phyloP scores from a whole-genome alignment of 2,888 invertebrate species.

The Zygogramma bicolorata region DNA sequence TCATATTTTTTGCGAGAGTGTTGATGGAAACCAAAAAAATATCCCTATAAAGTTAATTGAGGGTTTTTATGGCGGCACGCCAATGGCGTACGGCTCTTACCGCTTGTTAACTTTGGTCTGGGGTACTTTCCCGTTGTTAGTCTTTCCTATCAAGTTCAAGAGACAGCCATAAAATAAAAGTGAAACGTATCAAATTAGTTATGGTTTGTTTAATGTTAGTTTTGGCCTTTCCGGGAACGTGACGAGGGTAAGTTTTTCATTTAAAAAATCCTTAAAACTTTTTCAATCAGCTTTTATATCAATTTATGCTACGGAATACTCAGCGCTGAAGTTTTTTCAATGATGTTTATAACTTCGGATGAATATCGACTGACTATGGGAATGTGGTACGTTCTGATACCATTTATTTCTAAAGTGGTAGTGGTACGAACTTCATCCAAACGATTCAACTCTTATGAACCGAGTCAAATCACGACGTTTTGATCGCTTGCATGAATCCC shows the following conservation, averaged over 20 bases:
- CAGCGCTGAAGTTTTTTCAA: no score
- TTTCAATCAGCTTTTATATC: no score
- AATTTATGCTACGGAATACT: no score
- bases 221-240: not conserved
- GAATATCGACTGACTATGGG: no score
- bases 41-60: not conserved
- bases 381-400: no score
- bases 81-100: not conserved
- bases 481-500: no score
- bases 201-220: constrained; percentile 19
- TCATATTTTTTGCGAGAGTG: not conserved
- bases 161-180: not conserved
- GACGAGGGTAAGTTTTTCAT: not conserved
- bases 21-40: not conserved
- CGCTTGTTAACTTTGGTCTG: not conserved
- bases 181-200: not conserved
- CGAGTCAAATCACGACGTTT: no score
- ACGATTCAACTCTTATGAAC: no score
- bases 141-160: not conserved
- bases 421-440: no score
- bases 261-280: not conserved
- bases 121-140: not conserved
- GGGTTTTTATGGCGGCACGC: not conserved
- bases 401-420: no score
- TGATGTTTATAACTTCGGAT: no score